Conservation (phyloP, 2,797 vertebrate species). For the Parauchenoglanis punctatus region DNA sequence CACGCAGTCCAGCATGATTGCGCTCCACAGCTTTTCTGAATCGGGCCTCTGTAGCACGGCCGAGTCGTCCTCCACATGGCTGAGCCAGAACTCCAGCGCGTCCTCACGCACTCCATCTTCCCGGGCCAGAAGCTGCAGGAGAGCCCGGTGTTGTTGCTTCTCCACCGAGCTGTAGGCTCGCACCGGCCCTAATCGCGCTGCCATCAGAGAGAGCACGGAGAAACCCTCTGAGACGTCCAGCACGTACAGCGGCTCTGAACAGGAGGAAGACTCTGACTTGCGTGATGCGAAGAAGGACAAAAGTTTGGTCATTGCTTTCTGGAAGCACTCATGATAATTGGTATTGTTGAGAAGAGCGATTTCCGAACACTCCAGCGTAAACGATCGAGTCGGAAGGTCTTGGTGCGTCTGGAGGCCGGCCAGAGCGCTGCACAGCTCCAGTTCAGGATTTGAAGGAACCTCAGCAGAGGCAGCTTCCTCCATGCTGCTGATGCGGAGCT, state of each 20-base stretch:
- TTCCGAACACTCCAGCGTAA: constrained; percentile 88
- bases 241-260: constrained; percentile 79
- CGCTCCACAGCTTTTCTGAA: constrained; percentile 91
- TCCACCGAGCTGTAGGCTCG: constrained; percentile 93
- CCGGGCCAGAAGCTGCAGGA: constrained; percentile 81
- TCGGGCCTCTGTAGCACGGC: constrained; percentile 86
- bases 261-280: constrained; percentile 49
- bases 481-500: constrained; percentile 62
- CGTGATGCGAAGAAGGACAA: constrained; percentile 70
- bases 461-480: constrained; percentile 30
- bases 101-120: constrained; percentile 81
- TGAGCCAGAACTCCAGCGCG: constrained; percentile 91
- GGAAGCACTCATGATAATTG: constrained; percentile 85
- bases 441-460: constrained; percentile 75
- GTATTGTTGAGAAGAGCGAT: constrained; percentile 89
- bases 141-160: constrained; percentile 86
- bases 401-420: constrained; percentile 86
- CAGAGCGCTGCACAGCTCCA: constrained; percentile 88
- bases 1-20: constrained; percentile 93
- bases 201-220: constrained; percentile 89
- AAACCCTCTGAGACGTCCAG: constrained; percentile 97
- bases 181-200: constrained; percentile 82
- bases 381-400: constrained; percentile 65
- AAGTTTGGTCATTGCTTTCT: constrained; percentile 81
- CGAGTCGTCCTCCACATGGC: constrained; percentile 85